phyloP scores from a whole-genome alignment of 2,113 vertebrate species.

The Noturus placidus region DNA sequence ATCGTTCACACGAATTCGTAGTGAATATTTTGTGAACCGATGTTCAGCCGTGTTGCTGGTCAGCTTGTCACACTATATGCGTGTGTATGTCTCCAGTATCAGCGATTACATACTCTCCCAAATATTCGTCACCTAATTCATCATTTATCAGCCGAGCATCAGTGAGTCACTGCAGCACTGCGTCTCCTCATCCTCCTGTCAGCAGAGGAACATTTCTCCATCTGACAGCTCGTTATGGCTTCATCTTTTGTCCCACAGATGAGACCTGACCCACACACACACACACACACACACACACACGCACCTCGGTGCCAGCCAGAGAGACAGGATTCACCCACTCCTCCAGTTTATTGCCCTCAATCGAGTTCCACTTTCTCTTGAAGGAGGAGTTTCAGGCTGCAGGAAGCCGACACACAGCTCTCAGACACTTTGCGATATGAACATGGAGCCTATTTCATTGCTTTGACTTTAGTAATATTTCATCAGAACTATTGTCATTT shows the following conservation, averaged over 20 bases:
- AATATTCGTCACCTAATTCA: neutral
- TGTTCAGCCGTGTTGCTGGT: neutral
- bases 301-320: neutral
- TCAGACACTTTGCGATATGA: neutral
- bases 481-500: neutral
- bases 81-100: neutral
- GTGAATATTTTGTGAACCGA: neutral
- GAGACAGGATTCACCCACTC: neutral
- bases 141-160: constrained; percentile 2
- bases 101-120: neutral
- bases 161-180: neutral
- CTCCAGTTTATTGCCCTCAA: neutral
- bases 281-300: neutral
- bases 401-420: neutral
- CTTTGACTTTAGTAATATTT: neutral
- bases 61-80: neutral
- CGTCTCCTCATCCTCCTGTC: neutral
- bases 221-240: constrained; percentile 5
- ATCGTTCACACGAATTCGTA: neutral
- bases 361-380: neutral
- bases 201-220: neutral
- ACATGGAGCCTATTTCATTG: neutral
- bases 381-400: neutral
- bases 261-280: neutral
- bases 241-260: constrained; percentile 1